These are phyloP conservation scores for Phrynocephalus forsythii DNA, from an alignment of 2,797 vertebrate genomes.

Conservation along the genomic window DNA sequence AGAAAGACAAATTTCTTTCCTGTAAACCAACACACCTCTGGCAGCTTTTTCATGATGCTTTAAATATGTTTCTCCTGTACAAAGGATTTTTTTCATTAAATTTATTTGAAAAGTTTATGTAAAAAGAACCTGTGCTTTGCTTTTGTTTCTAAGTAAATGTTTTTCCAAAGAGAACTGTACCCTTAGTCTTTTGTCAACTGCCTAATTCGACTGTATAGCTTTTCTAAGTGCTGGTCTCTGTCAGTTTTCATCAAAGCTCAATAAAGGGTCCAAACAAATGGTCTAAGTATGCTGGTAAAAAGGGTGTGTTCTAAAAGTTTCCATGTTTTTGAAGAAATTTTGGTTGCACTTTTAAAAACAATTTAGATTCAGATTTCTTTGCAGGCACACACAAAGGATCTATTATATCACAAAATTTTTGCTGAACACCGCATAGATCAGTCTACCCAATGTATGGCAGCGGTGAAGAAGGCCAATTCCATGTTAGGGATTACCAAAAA, in stretches of 20 bases:
- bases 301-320: neutral
- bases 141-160: neutral
- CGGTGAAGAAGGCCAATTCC: too few species aligned
- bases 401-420: neutral
- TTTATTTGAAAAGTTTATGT: slow-evolving; percentile 54
- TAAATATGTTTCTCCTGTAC: slow-evolving; percentile 60
- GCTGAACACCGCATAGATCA: neutral
- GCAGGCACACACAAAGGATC: neutral
- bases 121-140: neutral
- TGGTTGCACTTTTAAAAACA: neutral
- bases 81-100: slow-evolving; percentile 58
- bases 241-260: neutral
- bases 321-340: neutral
- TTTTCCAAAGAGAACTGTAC: neutral
- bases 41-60: slow-evolving; percentile 71
- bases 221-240: neutral
- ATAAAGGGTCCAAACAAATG: neutral
- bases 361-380: neutral
- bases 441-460: too few species aligned
- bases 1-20: slow-evolving; percentile 82
- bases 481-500: too few species aligned
- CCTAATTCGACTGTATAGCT: neutral
- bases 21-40: slow-evolving; percentile 59
- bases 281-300: neutral
- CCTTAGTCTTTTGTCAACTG: neutral